Conservation (phyloP, 2,888 invertebrate species). For the Volucella inanis region DNA sequence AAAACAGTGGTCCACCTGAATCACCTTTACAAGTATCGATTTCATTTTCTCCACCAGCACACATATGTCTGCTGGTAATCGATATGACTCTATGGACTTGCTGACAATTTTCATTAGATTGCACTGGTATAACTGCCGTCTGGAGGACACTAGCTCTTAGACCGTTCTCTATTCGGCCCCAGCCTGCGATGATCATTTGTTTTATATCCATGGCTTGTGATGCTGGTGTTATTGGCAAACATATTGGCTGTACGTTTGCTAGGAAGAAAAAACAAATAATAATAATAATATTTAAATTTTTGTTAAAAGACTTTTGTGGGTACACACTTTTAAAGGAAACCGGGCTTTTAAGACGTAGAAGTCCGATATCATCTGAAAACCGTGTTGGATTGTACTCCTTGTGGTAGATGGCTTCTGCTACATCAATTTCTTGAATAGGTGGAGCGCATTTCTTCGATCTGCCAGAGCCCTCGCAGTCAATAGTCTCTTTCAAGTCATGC, state of each 20-base stretch:
- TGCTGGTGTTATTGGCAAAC: slow-evolving; percentile 78
- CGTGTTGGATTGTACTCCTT: slow-evolving; percentile 83
- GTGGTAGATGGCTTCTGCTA: slow-evolving; percentile 83
- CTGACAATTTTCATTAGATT: slow-evolving; percentile 76
- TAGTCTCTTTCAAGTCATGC: slow-evolving; percentile 78
- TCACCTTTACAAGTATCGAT: slow-evolving; percentile 69
- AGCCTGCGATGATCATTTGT: slow-evolving; percentile 79
- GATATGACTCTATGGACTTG: slow-evolving; percentile 78
- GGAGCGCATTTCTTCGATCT: slow-evolving; percentile 79
- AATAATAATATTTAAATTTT: background rate
- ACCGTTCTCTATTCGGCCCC: slow-evolving; percentile 79
- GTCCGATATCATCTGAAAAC: slow-evolving; percentile 85
- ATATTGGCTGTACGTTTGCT: slow-evolving; percentile 79
- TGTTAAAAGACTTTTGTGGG: too few relatives aligned
- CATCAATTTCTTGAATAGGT: slow-evolving; percentile 81
- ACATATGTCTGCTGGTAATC: slow-evolving; percentile 82
- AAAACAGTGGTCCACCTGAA: slow-evolving; percentile 78
- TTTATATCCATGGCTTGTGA: slow-evolving; percentile 48
- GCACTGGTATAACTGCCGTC: slow-evolving; percentile 76
- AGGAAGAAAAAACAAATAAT: background rate
- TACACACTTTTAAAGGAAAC: slow-evolving; percentile 77
- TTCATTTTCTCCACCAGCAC: slow-evolving; percentile 84
- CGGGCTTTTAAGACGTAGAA: slow-evolving; percentile 83
- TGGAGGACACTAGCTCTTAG: slow-evolving; percentile 69
- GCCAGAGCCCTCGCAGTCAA: slow-evolving; percentile 79